phyloP scores from a whole-genome alignment of 1,140 invertebrate species.

The Octopus bimaculoides region DNA sequence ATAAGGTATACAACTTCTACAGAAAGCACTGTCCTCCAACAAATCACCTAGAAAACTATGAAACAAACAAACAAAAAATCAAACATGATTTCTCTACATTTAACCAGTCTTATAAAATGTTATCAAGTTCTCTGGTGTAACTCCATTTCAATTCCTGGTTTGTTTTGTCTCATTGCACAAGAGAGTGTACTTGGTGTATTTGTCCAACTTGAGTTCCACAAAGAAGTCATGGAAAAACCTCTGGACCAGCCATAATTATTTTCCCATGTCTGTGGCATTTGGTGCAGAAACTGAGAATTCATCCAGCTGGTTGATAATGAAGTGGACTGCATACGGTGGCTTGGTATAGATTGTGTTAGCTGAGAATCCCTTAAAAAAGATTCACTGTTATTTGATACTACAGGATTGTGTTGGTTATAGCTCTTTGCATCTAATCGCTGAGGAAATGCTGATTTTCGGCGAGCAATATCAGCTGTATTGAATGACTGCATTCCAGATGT shows the following conservation, averaged over 20 bases:
- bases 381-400: neutral
- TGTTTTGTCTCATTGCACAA: neutral
- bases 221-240: neutral
- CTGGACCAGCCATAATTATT: conserved; percentile 3
- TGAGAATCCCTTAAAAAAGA: neutral
- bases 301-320: neutral
- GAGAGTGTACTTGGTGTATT: neutral
- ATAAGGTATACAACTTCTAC: neutral
- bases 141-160: conserved; percentile 2
- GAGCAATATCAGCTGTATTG: neutral
- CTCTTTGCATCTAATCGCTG: neutral
- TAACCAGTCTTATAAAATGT: neutral
- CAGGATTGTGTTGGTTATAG: neutral
- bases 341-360: neutral
- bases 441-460: neutral
- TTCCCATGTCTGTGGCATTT: neutral
- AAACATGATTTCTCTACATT: neutral
- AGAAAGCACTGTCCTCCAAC: neutral
- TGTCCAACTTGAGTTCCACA: neutral
- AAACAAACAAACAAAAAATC: neutral
- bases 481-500: neutral
- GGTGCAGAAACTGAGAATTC: neutral
- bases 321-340: neutral
- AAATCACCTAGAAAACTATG: neutral
- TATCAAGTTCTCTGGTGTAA: neutral